phyloP scores from a whole-genome alignment of 2,113 vertebrate species.

The Ctenomys sociabilis region DNA sequence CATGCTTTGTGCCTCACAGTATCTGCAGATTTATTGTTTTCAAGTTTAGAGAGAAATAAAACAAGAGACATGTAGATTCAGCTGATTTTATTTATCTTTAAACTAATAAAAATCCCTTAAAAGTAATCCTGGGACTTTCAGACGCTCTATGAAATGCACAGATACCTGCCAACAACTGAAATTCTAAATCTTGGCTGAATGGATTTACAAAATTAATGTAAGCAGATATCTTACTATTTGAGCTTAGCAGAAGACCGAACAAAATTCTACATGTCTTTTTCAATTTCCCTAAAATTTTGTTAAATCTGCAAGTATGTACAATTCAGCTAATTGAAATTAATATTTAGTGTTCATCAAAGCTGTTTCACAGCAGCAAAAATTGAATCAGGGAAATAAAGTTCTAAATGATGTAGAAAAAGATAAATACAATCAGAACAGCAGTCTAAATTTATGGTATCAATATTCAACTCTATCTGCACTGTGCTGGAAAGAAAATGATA shows the following conservation, averaged over 20 bases:
- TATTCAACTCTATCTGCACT: constrained; percentile 92
- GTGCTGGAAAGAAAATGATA: constrained; percentile 89
- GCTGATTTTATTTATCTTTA: constrained; percentile 99
- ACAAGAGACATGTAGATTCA: constrained; percentile 92
- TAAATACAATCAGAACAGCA: constrained; percentile 93
- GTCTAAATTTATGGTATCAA: constrained; percentile 91
- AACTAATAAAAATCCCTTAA: constrained; percentile 97
- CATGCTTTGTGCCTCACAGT: constrained; percentile 82
- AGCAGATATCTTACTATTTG: constrained; percentile 90
- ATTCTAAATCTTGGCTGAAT: constrained; percentile 92
- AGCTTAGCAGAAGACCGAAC: constrained; percentile 90
- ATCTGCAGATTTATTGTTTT: constrained; percentile 88
- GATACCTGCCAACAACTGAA: constrained; percentile 95
- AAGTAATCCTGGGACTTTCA: constrained; percentile 91
- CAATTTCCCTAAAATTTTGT: constrained; percentile 84
- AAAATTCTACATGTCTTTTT: constrained; percentile 84
- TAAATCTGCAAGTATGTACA: constrained; percentile 97
- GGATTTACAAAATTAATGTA: constrained; percentile 85
- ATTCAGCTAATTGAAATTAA: constrained; percentile 94
- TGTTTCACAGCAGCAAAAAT: constrained; percentile 93
- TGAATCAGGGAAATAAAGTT: constrained; percentile 87
- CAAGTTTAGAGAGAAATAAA: constrained; percentile 86
- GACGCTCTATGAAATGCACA: constrained; percentile 91
- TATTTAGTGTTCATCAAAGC: constrained; percentile 95
- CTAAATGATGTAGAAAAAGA: constrained; percentile 86